A percentile compares a stretch with the other conserved stretches of the same genome.
Conservation (phyloP, 2,888 invertebrate genomes). For the Caenorhabditis parvicauda region DNA sequence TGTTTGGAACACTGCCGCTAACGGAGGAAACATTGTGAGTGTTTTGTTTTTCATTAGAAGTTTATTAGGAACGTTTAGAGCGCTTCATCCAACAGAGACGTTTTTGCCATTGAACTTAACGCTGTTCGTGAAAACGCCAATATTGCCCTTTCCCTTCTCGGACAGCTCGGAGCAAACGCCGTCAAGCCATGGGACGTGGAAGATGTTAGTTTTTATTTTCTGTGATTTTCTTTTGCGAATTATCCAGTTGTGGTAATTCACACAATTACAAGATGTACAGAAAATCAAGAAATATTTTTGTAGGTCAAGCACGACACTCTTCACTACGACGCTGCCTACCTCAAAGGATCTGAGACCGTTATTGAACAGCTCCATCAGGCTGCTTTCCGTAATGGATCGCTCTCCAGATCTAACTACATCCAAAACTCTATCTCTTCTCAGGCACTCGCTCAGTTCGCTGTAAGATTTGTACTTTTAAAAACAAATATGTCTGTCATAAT, state of each 20-base stretch:
- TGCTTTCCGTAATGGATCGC: constrained; percentile 74
- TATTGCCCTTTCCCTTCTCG: constrained; percentile 59
- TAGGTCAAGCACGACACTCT: constrained; percentile 55
- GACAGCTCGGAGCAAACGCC: constrained; percentile 71
- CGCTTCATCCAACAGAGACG: constrained; percentile 46
- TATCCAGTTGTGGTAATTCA: too few species aligned
- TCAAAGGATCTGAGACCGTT: constrained; percentile 63
- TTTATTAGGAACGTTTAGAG: constrained; percentile 8
- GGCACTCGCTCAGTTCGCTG: constrained; percentile 26
- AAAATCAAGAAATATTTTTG: not conserved
- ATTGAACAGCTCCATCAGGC: constrained; percentile 84
- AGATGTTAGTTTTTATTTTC: constrained; percentile 65
- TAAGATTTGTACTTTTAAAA: constrained; percentile 4
- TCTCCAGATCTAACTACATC: constrained; percentile 72
- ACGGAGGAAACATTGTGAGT: constrained; percentile 42
- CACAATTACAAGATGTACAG: not conserved
- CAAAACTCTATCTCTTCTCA: constrained; percentile 30
- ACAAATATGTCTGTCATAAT: too few species aligned
- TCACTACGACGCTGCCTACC: constrained; percentile 27
- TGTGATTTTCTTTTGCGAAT: not conserved
- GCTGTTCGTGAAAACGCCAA: constrained; percentile 40
- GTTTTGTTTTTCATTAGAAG: not conserved
- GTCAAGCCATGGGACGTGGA: constrained; percentile 88
- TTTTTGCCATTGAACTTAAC: constrained; percentile 43
- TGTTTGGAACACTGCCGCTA: constrained; percentile 51